Conservation (phyloP, 1,140 invertebrate genomes). For the Himalopsyche phryganea region DNA sequence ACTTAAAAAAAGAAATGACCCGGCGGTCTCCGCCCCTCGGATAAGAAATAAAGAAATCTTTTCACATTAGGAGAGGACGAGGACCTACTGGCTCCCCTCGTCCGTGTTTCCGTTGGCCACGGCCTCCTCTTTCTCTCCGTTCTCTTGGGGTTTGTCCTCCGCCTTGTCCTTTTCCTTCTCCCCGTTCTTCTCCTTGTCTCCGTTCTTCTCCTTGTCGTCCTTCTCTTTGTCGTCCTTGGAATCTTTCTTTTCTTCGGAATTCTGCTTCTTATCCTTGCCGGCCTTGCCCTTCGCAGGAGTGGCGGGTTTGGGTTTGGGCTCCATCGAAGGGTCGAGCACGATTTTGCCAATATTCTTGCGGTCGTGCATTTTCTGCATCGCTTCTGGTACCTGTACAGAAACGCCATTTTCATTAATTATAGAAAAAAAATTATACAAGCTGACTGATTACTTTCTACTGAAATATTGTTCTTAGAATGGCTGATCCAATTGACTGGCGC, state of each 20-base stretch:
- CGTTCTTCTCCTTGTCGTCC: constrained; percentile 54
- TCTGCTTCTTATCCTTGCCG: constrained; percentile 67
- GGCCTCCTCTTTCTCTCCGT: constrained; percentile 44
- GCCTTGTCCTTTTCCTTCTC: constrained; percentile 43
- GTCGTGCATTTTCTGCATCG: constrained; percentile 90
- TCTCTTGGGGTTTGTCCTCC: constrained; percentile 3
- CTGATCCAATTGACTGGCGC: too few species aligned
- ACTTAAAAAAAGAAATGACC: constrained; percentile 20
- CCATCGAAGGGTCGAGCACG: constrained; percentile 73
- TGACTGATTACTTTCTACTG: not conserved
- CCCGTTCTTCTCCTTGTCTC: constrained; percentile 50
- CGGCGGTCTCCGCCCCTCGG: constrained; percentile 16
- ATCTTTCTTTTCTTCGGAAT: constrained; percentile 65
- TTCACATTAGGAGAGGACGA: constrained; percentile 5
- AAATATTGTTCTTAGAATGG: not conserved
- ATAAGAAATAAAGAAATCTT: constrained; percentile 18
- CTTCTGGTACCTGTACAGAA: constrained; percentile 56
- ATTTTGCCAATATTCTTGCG: constrained; percentile 89
- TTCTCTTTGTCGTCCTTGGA: constrained; percentile 60
- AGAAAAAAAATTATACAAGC: not conserved
- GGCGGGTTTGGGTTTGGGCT: constrained; percentile 73
- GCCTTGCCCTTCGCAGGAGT: constrained; percentile 69
- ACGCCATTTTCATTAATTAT: too few species aligned
- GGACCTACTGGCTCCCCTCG: constrained; percentile 40
- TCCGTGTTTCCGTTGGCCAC: constrained; percentile 50